A percentile compares a stretch with the other conserved stretches of the same genome.
phyloP scores from a whole-genome alignment of 1,140 invertebrate genomes.

The Drosophila subobscura region DNA sequence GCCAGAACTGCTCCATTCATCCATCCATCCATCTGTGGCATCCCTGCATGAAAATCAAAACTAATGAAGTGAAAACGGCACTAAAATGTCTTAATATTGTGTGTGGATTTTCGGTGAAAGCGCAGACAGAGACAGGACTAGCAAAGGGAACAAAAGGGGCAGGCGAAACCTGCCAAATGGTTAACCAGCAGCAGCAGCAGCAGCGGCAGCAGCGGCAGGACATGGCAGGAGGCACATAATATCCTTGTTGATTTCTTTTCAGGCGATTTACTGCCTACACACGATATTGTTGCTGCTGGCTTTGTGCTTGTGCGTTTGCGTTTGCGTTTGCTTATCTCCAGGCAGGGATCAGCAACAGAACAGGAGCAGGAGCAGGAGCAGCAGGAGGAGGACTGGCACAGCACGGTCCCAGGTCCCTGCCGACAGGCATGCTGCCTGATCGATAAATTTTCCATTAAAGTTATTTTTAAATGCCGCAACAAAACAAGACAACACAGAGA shows the following conservation, averaged over 20 bases:
- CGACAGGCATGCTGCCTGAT: conserved; percentile 47
- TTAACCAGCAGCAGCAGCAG: conserved; percentile 17
- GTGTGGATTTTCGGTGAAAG: conserved; percentile 9
- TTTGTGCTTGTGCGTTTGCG: conserved; percentile 74
- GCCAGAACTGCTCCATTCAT: too few species aligned
- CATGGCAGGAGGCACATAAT: conserved; percentile 57
- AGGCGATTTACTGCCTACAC: conserved; percentile 80
- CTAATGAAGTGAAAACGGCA: conserved; percentile 83
- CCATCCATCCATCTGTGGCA: conserved; percentile 16
- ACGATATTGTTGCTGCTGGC: conserved; percentile 46
- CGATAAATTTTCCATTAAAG: conserved; percentile 83
- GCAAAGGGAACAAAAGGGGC: conserved; percentile 14
- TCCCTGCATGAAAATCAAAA: conserved; percentile 67
- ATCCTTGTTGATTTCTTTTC: conserved; percentile 82
- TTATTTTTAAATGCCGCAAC: conserved; percentile 83
- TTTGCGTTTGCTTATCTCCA: conserved; percentile 70
- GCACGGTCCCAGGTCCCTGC: neutral
- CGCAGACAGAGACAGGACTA: conserved; percentile 6
- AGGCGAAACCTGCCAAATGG: conserved; percentile 66
- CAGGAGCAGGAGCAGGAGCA: conserved; percentile 4
- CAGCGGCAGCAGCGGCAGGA: neutral
- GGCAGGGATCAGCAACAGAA: conserved; percentile 53
- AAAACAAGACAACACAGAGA: conserved; percentile 49
- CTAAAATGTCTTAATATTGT: conserved; percentile 81
- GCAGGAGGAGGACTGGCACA: too few species aligned